These are phyloP conservation scores for Anastrepha ludens DNA, from an alignment of 1,140 invertebrate genomes.

Conservation along the genomic window DNA sequence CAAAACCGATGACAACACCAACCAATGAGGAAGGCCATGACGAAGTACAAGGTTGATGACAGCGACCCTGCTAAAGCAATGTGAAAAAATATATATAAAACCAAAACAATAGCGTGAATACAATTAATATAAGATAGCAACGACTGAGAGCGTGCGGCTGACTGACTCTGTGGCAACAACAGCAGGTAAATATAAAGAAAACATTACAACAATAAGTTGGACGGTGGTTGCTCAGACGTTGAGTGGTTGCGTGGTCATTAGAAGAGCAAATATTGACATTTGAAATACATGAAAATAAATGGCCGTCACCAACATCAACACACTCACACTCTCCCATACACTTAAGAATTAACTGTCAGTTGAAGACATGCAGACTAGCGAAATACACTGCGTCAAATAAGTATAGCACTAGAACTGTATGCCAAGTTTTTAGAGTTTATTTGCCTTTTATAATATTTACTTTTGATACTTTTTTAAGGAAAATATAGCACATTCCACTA, in stretches of 20 bases:
- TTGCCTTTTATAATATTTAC: too few species aligned
- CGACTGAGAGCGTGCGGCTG: not conserved
- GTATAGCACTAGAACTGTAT: too few species aligned
- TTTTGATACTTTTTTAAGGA: too few species aligned
- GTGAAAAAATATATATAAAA: not conserved
- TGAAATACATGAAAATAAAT: not conserved
- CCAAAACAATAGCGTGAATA: not conserved
- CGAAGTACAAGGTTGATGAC: not conserved
- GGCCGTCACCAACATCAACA: not conserved
- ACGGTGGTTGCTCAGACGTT: not conserved
- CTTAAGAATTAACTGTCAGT: not conserved
- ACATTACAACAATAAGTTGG: constrained; percentile 7
- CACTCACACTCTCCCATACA: not conserved
- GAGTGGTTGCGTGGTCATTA: constrained; percentile 39
- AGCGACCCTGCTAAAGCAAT: not conserved
- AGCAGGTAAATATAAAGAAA: constrained; percentile 5
- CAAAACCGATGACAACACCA: constrained; percentile 16
- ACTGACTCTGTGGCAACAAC: not conserved
- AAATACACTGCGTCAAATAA: too few species aligned
- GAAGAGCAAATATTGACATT: constrained; percentile 44
- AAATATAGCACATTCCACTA: too few species aligned
- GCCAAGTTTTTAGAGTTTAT: too few species aligned
- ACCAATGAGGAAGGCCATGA: not conserved
- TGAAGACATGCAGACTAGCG: not conserved
- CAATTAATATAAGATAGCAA: not conserved